Evolutionary conservation across 2,113 vertebrate species (phyloP).

Genomic region (Lophochroa leadbeateri): DNA sequence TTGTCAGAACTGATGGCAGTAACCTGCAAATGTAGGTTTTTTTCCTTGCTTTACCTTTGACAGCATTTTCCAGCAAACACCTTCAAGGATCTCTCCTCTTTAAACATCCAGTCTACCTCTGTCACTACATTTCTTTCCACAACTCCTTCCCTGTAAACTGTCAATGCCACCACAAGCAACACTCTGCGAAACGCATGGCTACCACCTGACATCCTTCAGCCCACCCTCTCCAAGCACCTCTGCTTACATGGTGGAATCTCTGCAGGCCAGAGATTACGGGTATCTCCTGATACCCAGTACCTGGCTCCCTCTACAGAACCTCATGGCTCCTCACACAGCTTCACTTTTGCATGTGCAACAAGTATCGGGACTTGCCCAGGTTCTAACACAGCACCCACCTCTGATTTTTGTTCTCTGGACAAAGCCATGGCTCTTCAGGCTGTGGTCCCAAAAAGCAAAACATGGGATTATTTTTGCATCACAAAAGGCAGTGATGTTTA

Average conservation of each 20-base stretch:
- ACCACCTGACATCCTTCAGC: not conserved
- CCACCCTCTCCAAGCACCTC: fast-evolving
- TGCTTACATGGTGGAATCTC: not conserved
- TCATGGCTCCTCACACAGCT: fast-evolving
- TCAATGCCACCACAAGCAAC: not conserved
- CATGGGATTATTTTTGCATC: not conserved
- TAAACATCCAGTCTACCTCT: not conserved
- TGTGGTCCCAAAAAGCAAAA: not conserved
- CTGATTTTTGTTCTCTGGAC: too few relatives aligned
- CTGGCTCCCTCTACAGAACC: not conserved
- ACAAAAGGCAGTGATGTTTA: not conserved
- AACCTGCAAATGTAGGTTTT: not conserved
- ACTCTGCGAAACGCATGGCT: not conserved
- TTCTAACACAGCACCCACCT: not conserved
- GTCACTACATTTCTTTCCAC: not conserved
- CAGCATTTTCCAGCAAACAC: not conserved
- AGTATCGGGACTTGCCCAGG: not conserved
- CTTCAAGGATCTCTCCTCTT: not conserved
- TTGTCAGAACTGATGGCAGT: not conserved
- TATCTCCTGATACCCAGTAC: fast-evolving
- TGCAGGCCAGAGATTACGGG: not conserved
- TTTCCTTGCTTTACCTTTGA: not conserved
- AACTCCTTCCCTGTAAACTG: not conserved
- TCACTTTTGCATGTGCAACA: not conserved
- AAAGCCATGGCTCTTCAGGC: not conserved